These are phyloP conservation scores for Lasioglossum morio DNA, from an alignment of 2,888 invertebrate genomes.

Conservation along the genomic window DNA sequence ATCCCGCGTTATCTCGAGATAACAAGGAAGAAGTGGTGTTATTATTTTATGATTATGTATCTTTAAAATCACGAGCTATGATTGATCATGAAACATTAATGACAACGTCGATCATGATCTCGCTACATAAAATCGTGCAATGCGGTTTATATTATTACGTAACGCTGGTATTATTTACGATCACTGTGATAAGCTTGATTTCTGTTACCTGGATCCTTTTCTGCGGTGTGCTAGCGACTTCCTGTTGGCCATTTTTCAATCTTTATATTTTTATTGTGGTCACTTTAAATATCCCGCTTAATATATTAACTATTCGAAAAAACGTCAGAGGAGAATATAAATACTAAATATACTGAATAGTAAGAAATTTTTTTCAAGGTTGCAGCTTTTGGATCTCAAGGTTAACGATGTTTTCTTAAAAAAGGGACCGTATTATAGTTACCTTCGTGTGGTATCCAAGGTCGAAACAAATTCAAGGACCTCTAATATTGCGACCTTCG, in stretches of 20 bases:
- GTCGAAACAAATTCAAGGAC: not conserved
- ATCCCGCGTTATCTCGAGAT: not conserved
- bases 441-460: not conserved
- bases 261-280: not conserved
- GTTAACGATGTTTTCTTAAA: not conserved
- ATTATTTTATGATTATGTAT: not conserved
- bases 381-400: not conserved
- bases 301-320: not conserved
- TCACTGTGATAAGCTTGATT: conserved; percentile 36
- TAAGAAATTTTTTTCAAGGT: not conserved
- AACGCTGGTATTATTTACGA: conserved; percentile 33
- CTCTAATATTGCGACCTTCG: not conserved
- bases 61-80: no score
- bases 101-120: not conserved
- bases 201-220: conserved; percentile 41
- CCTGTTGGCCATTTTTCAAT: conserved; percentile 18
- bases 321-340: not conserved
- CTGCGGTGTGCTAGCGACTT: conserved; percentile 30
- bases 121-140: not conserved
- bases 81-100: not conserved
- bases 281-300: not conserved
- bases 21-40: not conserved
- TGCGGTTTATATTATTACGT: conserved; percentile 43
- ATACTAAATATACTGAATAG: not conserved
- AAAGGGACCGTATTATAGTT: not conserved